phyloP scores from a whole-genome alignment of 2,888 invertebrate genomes.

The Ormyrus nitidulus region DNA sequence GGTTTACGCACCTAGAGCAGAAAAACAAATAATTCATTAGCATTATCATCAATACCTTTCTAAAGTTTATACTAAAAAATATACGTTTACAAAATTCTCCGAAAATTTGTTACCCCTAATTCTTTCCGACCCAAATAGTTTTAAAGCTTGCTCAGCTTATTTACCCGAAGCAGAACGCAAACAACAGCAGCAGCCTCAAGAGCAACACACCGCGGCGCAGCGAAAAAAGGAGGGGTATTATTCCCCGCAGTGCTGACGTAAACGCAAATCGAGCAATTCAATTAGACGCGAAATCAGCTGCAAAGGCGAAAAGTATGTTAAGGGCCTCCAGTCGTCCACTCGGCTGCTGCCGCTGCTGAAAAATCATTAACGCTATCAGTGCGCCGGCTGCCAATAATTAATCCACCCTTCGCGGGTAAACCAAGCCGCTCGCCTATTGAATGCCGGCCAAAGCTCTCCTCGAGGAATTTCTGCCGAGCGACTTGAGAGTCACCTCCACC shows the following conservation, averaged over 20 bases:
- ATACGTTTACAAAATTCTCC: neutral
- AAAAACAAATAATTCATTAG: neutral
- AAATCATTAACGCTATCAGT: conserved; percentile 53
- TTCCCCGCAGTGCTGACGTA: conserved; percentile 23
- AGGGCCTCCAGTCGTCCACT: conserved; percentile 20
- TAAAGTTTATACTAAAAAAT: neutral
- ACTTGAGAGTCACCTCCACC: conserved; percentile 9
- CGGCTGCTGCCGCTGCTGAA: neutral
- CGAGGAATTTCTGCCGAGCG: conserved; percentile 47
- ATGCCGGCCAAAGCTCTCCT: conserved; percentile 58
- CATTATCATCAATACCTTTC: neutral
- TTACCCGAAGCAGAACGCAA: neutral
- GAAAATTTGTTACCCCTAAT: neutral
- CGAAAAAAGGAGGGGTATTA: neutral
- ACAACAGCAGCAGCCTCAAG: neutral
- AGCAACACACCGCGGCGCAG: neutral
- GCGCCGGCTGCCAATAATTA: conserved; percentile 61
- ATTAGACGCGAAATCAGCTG: conserved; percentile 49
- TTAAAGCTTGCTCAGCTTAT: neutral
- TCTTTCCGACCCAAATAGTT: neutral
- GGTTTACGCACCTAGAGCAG: conserved; percentile 28
- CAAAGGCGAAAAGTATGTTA: conserved; percentile 48
- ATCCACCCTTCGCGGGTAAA: conserved; percentile 42
- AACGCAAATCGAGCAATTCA: conserved; percentile 38
- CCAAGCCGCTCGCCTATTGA: conserved; percentile 57